phyloP scores from a whole-genome alignment of 2,797 vertebrate genomes.

The Syndactyla subalaris region DNA sequence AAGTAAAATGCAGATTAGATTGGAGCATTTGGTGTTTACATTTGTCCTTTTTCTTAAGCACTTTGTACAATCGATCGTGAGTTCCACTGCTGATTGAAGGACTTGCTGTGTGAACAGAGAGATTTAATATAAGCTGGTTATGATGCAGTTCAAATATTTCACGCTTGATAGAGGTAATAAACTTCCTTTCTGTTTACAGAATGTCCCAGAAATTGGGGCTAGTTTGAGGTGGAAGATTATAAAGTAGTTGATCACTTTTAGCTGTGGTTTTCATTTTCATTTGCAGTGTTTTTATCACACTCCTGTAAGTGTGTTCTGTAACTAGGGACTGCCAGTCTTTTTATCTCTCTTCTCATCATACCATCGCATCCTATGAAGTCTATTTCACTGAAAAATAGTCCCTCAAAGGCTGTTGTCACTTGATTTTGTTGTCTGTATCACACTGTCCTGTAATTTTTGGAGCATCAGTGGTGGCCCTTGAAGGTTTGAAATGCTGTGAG shows the following conservation, averaged over 20 bases:
- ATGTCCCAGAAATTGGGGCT: neutral
- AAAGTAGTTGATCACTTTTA: neutral
- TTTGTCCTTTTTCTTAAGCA: neutral
- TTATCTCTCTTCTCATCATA: neutral
- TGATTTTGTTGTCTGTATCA: neutral
- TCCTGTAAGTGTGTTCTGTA: neutral
- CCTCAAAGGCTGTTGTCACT: neutral
- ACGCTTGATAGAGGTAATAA: neutral
- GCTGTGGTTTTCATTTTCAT: neutral
- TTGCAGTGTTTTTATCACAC: rapidly evolving
- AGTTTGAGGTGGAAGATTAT: neutral
- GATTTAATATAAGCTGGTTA: neutral
- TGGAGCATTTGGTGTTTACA: neutral
- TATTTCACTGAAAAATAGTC: neutral
- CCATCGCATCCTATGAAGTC: neutral
- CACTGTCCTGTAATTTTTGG: neutral
- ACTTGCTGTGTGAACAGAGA: neutral
- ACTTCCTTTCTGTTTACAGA: neutral
- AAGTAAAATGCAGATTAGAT: neutral
- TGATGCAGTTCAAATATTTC: neutral
- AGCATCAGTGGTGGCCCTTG: neutral
- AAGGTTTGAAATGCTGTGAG: neutral
- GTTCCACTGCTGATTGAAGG: neutral
- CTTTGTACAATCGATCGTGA: rapidly evolving
- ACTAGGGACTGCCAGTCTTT: neutral